phyloP scores from a whole-genome alignment of 2,113 vertebrate genomes.

The Macquaria ambigua region DNA sequence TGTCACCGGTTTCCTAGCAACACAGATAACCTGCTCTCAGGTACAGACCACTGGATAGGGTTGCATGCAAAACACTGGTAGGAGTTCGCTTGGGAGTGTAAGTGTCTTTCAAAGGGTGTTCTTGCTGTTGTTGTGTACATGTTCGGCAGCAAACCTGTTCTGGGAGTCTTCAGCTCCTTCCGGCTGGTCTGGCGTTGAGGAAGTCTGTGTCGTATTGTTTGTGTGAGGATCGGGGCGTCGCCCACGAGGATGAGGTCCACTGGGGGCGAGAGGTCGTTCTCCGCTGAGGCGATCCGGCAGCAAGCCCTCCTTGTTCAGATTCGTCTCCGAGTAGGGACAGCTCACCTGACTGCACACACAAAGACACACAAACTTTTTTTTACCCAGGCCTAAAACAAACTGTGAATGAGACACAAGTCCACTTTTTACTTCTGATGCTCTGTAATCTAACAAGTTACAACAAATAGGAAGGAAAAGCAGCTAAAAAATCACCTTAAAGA shows the following conservation, averaged over 20 bases:
- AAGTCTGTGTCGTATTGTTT: slow-evolving; percentile 39
- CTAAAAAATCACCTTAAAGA: slow-evolving; percentile 26
- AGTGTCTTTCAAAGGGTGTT: slow-evolving; percentile 9
- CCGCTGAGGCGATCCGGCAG: slow-evolving; percentile 90
- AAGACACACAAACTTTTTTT: slow-evolving; percentile 19
- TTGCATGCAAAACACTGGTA: slow-evolving; percentile 28
- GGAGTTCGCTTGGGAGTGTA: slow-evolving; percentile 25
- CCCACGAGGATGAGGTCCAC: slow-evolving; percentile 76
- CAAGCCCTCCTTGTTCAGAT: slow-evolving; percentile 88
- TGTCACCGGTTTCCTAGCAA: slow-evolving; percentile 76
- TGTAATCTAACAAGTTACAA: slow-evolving; percentile 7
- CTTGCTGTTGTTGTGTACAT: not conserved
- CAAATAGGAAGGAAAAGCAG: slow-evolving; percentile 20
- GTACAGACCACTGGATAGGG: slow-evolving; percentile 30
- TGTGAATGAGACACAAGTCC: not conserved
- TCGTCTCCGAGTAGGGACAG: slow-evolving; percentile 91
- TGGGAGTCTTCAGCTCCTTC: slow-evolving; percentile 79
- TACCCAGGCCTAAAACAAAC: not conserved
- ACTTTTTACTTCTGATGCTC: not conserved
- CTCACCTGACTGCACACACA: slow-evolving; percentile 85
- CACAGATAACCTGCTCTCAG: slow-evolving; percentile 66
- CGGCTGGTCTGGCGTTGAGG: slow-evolving; percentile 58
- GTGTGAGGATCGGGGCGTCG: slow-evolving; percentile 72
- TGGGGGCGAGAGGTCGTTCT: slow-evolving; percentile 81
- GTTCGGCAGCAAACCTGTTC: slow-evolving; percentile 78